Evolutionary conservation across 2,113 vertebrate genomes (phyloP).

Genomic region (Siniperca knerii): DNA sequence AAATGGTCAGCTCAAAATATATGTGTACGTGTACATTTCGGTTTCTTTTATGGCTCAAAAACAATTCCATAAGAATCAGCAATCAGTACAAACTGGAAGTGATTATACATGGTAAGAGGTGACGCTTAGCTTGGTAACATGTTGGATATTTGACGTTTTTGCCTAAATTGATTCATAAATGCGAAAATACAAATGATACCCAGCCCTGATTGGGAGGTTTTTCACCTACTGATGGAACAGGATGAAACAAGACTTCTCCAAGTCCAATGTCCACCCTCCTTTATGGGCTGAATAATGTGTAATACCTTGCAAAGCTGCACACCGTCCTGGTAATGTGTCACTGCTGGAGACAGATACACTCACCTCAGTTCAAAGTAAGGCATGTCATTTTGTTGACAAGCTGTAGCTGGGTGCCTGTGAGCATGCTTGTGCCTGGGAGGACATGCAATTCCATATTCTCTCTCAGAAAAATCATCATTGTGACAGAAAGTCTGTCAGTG

Average conservation of each 20-base stretch:
- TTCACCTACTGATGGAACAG: not conserved
- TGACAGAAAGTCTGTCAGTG: conserved; percentile 43
- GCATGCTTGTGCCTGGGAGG: conserved; percentile 35
- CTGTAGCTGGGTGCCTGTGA: conserved; percentile 49
- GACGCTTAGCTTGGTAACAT: not conserved
- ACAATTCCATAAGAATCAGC: not conserved
- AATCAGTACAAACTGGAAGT: not conserved
- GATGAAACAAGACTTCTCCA: conserved; percentile 3
- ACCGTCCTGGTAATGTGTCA: conserved; percentile 61
- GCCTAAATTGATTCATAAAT: not conserved
- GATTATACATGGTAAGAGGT: not conserved
- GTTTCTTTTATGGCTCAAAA: not conserved
- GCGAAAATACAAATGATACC: not conserved
- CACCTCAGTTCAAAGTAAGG: conserved; percentile 64
- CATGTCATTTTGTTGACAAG: conserved; percentile 75
- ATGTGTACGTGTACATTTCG: not conserved
- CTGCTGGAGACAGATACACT: conserved; percentile 62
- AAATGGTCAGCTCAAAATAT: not conserved
- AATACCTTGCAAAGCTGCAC: conserved; percentile 43
- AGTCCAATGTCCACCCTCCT: conserved; percentile 25
- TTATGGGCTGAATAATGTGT: conserved; percentile 34
- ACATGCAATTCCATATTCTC: conserved; percentile 41
- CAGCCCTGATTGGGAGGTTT: not conserved
- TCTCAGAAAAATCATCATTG: conserved; percentile 30
- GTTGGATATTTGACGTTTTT: not conserved